These are phyloP conservation scores for Malurus cyaneus DNA, from an alignment of 2,113 vertebrate species.

Conservation along the genomic window DNA sequence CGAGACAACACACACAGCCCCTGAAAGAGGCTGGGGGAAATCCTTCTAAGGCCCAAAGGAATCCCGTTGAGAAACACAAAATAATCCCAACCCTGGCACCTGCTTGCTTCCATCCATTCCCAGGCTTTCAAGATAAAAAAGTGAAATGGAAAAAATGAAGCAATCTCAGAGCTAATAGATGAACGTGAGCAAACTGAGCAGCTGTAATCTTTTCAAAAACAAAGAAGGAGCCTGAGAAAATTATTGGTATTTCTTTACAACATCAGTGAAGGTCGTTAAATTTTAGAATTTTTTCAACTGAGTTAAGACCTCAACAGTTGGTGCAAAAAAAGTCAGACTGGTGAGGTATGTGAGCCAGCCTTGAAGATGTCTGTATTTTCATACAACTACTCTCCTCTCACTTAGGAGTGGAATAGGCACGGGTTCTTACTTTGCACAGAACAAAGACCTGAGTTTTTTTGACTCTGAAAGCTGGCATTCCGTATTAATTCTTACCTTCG, in stretches of 20 bases:
- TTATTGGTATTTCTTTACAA: constrained; percentile 15
- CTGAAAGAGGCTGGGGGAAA: neutral
- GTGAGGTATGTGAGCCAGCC: neutral
- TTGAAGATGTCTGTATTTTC: neutral
- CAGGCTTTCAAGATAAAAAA: constrained; percentile 41
- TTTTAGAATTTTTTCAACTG: neutral
- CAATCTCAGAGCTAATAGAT: constrained; percentile 19
- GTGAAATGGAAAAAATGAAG: constrained; percentile 48
- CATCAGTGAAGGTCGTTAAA: neutral
- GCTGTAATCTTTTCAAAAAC: constrained; percentile 54
- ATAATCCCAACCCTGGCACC: neutral
- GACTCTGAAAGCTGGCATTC: neutral
- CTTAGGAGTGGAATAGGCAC: neutral
- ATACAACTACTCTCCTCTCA: neutral
- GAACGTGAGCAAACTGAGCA: neutral
- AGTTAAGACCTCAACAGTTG: neutral
- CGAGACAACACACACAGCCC: neutral
- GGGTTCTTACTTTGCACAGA: neutral
- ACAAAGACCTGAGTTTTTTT: neutral
- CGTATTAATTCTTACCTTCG: constrained; percentile 83
- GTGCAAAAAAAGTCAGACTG: neutral
- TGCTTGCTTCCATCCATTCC: constrained; percentile 34
- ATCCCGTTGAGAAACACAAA: neutral
- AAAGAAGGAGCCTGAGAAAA: constrained; percentile 42
- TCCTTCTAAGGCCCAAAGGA: neutral